Base-by-base conservation (phyloP, 2,888 invertebrate species). In the Callimorpha dominula region DNA sequence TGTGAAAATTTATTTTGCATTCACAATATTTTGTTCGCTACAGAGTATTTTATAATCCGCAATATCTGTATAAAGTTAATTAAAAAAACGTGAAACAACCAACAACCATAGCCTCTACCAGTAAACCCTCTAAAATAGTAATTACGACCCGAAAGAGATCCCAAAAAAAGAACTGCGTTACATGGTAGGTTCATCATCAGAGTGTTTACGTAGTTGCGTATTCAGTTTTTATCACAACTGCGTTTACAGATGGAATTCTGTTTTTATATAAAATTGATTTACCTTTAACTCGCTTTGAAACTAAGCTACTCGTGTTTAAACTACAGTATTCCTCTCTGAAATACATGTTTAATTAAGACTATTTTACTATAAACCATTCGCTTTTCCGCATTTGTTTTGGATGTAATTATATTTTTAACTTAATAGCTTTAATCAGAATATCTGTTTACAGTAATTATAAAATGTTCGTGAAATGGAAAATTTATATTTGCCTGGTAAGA, bases 41-140 rank as follows among this genome's bases (percentile, higher is more conserved):
- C 49, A 14, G 15, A 76, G 65, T 54, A 66, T 76, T 77, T 78
- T 52, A 74, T 76, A 74, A 78, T 71, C 72, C 65, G 9, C 54
- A 15, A 68, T 78, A 57, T 64, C 65, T 65, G 46, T 68, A 54
- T 43, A 68, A 78, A 79, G 72, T 79, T 79, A 78, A 80, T 79
- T 80, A 78, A 79, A 71, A 80, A 77, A 78, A 78, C 60, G 81
- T 60, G 67, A 76, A 80, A 81, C 43, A 46, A n/a, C 50, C 31
- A 65, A 75, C 77, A 71, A 31, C 42, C 17, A 17, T 67, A 73
- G 67, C 68, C 65, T 68, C 17, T 42, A 71, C 49, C 54, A 62
- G 70, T 62, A 70, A 70, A 65, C 72, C 72, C 71, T 43, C 52
- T 77, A 68, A 81, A 82, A 78, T 71, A 76, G 68, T 78, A 81